Evolutionary conservation across 2,113 vertebrate species (phyloP), one percentile per base, ranked within the genome.

Genomic region (Sturnus vulgaris): DNA sequence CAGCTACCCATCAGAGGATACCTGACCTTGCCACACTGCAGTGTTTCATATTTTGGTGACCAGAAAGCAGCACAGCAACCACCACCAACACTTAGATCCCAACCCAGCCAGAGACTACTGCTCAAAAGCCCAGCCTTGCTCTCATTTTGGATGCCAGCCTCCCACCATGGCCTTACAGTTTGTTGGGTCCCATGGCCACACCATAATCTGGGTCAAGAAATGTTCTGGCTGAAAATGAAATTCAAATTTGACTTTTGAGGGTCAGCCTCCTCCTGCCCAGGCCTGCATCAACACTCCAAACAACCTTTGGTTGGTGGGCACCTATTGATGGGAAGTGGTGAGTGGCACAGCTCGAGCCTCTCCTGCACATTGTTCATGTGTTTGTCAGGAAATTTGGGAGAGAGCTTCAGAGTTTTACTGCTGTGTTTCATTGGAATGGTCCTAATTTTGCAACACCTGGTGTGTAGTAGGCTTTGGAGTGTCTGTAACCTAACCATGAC

Each of bases 91-190:
- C n/a, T 44, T 24, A 33, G 4, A 59, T 15, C 19, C 64, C 49
- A 44, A 27, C 7, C 31, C 5, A 87, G 31, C n/a, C 68, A 61
- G 3, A 5, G 40, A 20, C 42, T 82, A 23, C 56, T 80, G 15
- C 22, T 42, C 35, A 68, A 33, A 66, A 72, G 3, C 8, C 4
- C 6, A 65, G 42, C 31, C n/a, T 42, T 44, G 31, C 9, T 66
- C 40, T 63, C 31, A 9, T 63, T 68, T 44, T 47, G 21, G 18
- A 39, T 52, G 20, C 52, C 47, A 80, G 17, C 24, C n/a, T 28
- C 10, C 23, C 7, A 27, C 39, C 1, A 0, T 8, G n/a, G 40
- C 50, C 28, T 46, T 73, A 53, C 65, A 3, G 7, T 3, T 0
- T 31, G 4, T 24, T 63, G 39, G 7, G 12, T 81, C 46, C 59